Conservation (phyloP, 2,113 vertebrate genomes). For the Saccopteryx bilineata region DNA sequence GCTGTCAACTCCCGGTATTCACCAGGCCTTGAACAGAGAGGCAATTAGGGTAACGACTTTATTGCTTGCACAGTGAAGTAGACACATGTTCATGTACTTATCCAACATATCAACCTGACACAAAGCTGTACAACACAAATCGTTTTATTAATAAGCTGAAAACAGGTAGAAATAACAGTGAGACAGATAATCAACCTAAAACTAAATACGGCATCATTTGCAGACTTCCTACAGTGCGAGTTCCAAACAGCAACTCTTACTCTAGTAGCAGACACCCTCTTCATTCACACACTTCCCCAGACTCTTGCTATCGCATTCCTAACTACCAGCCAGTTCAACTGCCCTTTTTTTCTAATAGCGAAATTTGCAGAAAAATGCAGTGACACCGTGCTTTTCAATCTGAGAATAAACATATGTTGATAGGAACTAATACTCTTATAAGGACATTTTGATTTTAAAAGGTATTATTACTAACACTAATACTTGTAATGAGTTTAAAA, state of each 20-base stretch:
- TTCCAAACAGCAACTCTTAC: background rate
- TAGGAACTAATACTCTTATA: background rate
- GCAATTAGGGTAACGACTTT: background rate
- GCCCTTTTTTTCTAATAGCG: background rate
- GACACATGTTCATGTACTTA: background rate
- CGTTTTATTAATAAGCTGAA: background rate
- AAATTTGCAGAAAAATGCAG: background rate
- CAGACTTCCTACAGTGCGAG: background rate
- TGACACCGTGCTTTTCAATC: background rate
- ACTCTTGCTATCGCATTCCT: background rate
- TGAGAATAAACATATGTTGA: background rate
- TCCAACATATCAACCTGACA: background rate
- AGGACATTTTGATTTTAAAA: conserved; percentile 24
- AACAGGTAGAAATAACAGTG: accelerated
- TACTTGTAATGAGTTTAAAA: background rate
- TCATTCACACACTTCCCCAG: background rate
- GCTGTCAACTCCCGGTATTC: background rate
- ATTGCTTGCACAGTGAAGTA: background rate
- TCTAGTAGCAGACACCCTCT: background rate
- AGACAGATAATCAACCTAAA: background rate
- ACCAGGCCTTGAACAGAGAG: background rate
- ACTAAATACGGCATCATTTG: background rate
- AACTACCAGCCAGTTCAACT: background rate
- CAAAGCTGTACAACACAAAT: background rate
- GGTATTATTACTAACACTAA: background rate